Percentiles rank a stretch among this genome's conserved stretches.
Conservation (phyloP, 2,113 vertebrate genomes). For the Silurus meridionalis region DNA sequence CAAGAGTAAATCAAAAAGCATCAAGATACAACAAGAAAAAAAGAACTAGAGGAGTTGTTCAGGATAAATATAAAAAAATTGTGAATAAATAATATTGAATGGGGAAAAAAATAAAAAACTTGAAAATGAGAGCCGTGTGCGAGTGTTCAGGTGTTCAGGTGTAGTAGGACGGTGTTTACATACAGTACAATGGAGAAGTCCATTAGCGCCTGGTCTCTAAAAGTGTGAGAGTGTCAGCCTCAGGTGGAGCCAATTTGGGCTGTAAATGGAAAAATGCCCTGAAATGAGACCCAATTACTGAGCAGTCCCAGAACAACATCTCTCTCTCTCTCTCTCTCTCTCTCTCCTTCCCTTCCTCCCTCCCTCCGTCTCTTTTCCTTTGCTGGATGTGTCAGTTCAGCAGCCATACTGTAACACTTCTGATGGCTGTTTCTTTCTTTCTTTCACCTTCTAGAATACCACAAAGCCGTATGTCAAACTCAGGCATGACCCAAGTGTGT, state of each 20-base stretch:
- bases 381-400: not conserved
- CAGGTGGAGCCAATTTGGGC: constrained; percentile 55
- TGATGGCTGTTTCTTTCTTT: not conserved
- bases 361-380: not conserved
- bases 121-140: not conserved
- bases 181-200: not conserved
- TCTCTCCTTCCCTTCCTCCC: not conserved
- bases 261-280: constrained; percentile 59
- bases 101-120: not conserved
- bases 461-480: not conserved
- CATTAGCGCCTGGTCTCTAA: not conserved
- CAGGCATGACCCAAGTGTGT: not conserved
- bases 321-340: not conserved
- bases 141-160: not conserved
- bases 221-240: constrained; percentile 51
- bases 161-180: not conserved
- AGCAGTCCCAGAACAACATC: constrained; percentile 33
- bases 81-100: not conserved
- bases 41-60: no score
- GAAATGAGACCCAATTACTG: constrained; percentile 69
- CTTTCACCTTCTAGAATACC: not conserved
- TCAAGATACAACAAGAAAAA: no score
- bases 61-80: no score
- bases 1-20: not conserved
- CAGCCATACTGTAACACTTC: not conserved